These are phyloP conservation scores for Ageneiosus marmoratus DNA, from an alignment of 2,113 vertebrate species.

Conservation along the genomic window DNA sequence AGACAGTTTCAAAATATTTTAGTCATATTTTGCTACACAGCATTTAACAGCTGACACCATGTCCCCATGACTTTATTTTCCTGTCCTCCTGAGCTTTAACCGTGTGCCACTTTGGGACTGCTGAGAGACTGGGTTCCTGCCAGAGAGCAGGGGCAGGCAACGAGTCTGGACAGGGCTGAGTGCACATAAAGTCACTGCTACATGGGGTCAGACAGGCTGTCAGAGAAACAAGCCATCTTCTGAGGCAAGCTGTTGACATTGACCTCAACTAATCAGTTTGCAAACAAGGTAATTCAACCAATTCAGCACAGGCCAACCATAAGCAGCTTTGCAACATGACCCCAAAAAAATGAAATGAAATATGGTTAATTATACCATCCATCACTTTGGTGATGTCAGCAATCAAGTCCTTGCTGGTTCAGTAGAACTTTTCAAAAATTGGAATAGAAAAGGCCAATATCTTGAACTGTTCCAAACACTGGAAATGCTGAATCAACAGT, in stretches of 20 bases:
- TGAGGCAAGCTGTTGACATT: conserved; percentile 74
- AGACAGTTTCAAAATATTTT: conserved; percentile 46
- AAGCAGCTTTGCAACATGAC: conserved; percentile 32
- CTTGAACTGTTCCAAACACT: conserved; percentile 26
- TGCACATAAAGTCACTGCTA: conserved; percentile 54
- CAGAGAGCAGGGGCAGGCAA: conserved; percentile 50
- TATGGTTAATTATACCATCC: conserved; percentile 67
- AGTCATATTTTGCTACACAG: conserved; percentile 49
- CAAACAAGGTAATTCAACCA: conserved; percentile 72
- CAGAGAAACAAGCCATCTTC: conserved; percentile 58
- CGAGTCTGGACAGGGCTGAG: conserved; percentile 69
- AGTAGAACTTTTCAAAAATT: conserved; percentile 37
- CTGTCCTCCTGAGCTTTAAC: conserved; percentile 47
- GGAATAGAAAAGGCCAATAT: conserved; percentile 15
- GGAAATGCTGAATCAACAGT: not conserved
- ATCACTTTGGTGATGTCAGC: conserved; percentile 57
- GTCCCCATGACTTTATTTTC: conserved; percentile 44
- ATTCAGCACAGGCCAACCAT: conserved; percentile 62
- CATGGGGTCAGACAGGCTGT: conserved; percentile 50
- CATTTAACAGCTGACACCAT: conserved; percentile 48
- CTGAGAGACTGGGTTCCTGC: conserved; percentile 39
- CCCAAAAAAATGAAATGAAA: conserved; percentile 33
- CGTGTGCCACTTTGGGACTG: conserved; percentile 22
- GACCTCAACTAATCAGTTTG: conserved; percentile 74
- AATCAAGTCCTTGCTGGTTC: conserved; percentile 18